A percentile compares a stretch with the other conserved stretches of the same genome.
These are phyloP conservation scores for Nephrotoma flavescens DNA, from an alignment of 2,888 invertebrate species.

Conservation along the genomic window DNA sequence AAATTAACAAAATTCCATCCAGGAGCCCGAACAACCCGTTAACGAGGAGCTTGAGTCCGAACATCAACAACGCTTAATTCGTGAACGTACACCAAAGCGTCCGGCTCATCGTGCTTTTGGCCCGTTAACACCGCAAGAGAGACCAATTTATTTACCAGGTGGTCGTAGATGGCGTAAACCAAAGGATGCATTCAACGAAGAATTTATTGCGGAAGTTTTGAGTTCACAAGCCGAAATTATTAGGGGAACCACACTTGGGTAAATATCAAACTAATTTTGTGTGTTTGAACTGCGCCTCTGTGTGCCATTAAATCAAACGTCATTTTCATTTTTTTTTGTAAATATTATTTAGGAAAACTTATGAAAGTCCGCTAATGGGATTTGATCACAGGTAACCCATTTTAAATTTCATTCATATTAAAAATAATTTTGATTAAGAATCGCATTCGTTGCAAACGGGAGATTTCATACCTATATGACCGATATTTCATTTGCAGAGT, in stretches of 20 bases:
- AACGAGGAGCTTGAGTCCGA: conserved; percentile 35
- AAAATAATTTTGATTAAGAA: background rate
- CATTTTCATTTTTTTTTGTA: background rate
- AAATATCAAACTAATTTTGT: conserved; percentile 23
- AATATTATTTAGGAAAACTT: conserved; percentile 22
- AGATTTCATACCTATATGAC: background rate
- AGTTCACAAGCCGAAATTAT: conserved; percentile 76
- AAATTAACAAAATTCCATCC: background rate
- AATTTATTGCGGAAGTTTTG: conserved; percentile 73
- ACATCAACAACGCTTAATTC: conserved; percentile 32
- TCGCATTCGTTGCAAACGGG: background rate
- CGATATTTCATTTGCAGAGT: conserved; percentile 41
- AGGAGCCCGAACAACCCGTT: conserved; percentile 11
- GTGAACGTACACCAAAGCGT: conserved; percentile 36
- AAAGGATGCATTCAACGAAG: conserved; percentile 77
- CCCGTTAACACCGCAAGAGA: conserved; percentile 44
- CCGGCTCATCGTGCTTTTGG: conserved; percentile 35
- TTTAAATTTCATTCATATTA: background rate
- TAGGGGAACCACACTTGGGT: conserved; percentile 74
- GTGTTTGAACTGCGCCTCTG: background rate
- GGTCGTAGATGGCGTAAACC: conserved; percentile 68
- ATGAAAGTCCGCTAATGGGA: conserved; percentile 29
- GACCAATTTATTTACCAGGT: conserved; percentile 61
- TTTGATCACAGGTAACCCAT: conserved; percentile 30
- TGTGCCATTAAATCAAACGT: conserved; percentile 1